Evolutionary conservation across 2,113 vertebrate genomes (phyloP), one percentile per base, ranked within the genome.

Genomic region (Menidia beryllina): DNA sequence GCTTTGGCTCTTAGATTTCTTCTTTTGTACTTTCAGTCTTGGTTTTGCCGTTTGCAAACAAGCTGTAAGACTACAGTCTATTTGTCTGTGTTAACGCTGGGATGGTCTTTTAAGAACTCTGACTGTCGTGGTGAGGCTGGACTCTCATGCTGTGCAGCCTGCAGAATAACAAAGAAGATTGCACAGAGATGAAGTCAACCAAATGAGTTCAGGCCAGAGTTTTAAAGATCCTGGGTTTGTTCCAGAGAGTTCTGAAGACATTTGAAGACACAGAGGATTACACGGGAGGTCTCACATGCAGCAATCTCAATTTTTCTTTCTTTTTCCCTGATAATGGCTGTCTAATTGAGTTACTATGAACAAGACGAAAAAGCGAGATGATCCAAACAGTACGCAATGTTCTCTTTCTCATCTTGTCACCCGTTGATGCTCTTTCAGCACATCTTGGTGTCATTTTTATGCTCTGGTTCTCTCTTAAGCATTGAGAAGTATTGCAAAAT

Each of bases 31-130:
- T 39, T 77, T 47, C 38, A 50, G 23, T 38, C 45, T 38, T 52
- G 7, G 24, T 54, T 62, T 65, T 45, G 45, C 21, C n/a, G 3
- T 15, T 30, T 8, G 19, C 25, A 50, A 61, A 71, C 25, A 34
- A 69, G 43, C 17, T 38, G 27, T 52, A 14, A 43, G 54, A 53
- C 45, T 66, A 41, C 43, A 48, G 66, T 49, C 36, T 5, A 25
- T 30, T 69, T 75, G 19, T 62, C 34, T 67, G 67, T 67, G 54
- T 74, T 24, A 43, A 53, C 65, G 30, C 17, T 45, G 11, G 47
- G 93, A 94, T 94, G 93, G 92, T 91, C 89, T 92, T 92, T 65
- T 23, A 38, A 68, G 69, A 76, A 36, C 20, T 23, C 25, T 50
- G 45, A 45, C 2, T 19, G 14, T 61, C 54, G 34, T 8, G 24